Evolutionary conservation across 2,113 vertebrate genomes (phyloP), one percentile per base, ranked within the genome.

Genomic region (Pithys albifrons): DNA sequence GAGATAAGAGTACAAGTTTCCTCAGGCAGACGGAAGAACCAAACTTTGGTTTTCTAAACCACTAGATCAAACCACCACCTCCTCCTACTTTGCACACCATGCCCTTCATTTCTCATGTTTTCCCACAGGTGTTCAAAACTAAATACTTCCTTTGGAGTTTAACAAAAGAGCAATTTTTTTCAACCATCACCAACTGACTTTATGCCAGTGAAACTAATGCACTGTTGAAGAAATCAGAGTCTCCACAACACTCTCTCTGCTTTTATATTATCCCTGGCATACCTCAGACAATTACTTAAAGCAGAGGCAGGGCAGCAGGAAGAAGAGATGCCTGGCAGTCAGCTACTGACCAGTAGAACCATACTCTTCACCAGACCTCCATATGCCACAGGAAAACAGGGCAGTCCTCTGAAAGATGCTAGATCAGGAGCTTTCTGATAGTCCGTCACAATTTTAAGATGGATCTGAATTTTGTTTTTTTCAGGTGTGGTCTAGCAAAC

Each of bases 1-100:
- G 41, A 96, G 93, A 88, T 93, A 87, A 85, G 76, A 67, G 20
- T 77, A 91, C 35, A 67, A 77, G 48, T 92, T 91, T 93, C 91
- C 89, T 64, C 83, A 91, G 86, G 94, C 91, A 91, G 14, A 90
- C 8, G 23, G 76, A 72, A 95, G 80, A 86, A 45, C 12, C 28
- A 73, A 74, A 78, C 23, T 78, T 48, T 6, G n/a, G 16, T 43
- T 80, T 94, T 57, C 55, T 58, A 59, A 6, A 51, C 5, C 5
- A 2, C 58, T 59, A 46, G 31, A 91, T 92, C 46, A 93, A 93
- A 83, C 69, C 43, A 92, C 35, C 20, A n/a, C 83, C 76, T 94
- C 57, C 93, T 72, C 33, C 88, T 87, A 14, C 59, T 92, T 92
- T 81, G 83, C 83, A 92, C 62, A 74, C 51, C 29, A 10, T 51